Evolutionary conservation across 2,888 invertebrate genomes (phyloP).

Genomic region (Oligia fasciuncula): DNA sequence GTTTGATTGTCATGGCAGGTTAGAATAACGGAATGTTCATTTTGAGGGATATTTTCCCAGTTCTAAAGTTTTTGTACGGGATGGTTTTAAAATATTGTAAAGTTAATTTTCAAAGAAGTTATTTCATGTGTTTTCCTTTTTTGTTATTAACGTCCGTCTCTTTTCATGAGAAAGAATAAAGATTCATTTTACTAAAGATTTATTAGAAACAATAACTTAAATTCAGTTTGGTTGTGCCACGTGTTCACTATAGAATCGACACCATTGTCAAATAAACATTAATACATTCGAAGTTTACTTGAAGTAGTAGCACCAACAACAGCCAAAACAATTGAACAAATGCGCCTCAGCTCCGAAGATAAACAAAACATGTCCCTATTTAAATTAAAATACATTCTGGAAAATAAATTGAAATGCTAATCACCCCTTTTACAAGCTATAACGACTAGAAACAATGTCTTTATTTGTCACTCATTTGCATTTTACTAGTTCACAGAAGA

Average conservation of each 20-base stretch:
- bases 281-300: background rate
- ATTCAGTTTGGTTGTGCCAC: background rate
- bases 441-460: slow-evolving; percentile 34
- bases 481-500: slow-evolving; percentile 34
- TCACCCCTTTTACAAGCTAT: slow-evolving; percentile 36
- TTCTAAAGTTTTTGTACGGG: background rate
- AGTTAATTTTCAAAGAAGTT: background rate
- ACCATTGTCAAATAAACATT: too few relatives aligned
- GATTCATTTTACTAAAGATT: too few relatives aligned
- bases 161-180: background rate
- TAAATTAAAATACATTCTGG: slow-evolving; percentile 35
- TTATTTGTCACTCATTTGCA: slow-evolving; percentile 55
- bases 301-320: background rate
- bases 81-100: background rate
- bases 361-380: slow-evolving; percentile 9
- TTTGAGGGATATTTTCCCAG: background rate
- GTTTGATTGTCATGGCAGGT: slow-evolving; percentile 13
- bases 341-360: too few relatives aligned
- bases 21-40: slow-evolving; percentile 19
- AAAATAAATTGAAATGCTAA: slow-evolving; percentile 58
- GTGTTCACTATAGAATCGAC: background rate
- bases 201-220: background rate
- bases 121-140: background rate
- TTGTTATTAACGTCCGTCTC: background rate
- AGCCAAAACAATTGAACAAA: background rate